Evolutionary conservation across 2,888 invertebrate genomes (phyloP).

Genomic region (Drosophila robusta): DNA sequence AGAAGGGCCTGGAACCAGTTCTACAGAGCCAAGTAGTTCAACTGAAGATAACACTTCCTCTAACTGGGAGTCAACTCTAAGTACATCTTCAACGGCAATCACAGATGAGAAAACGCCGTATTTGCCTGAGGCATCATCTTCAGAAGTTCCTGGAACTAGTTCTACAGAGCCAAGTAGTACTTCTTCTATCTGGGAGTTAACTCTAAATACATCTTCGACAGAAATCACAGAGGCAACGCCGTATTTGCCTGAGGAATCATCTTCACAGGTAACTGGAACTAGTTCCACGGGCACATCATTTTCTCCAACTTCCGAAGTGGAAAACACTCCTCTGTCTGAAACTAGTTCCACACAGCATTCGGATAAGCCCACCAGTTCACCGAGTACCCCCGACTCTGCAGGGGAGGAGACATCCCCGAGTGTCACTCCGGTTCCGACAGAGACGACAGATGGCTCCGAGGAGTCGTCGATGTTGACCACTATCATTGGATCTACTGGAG

Average conservation of each 20-base stretch:
- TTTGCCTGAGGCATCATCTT: background rate
- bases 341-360: no score
- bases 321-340: no score
- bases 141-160: background rate
- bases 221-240: background rate
- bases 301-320: no score
- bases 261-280: background rate
- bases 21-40: background rate
- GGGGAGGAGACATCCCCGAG: no score
- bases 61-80: no score
- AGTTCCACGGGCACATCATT: background rate
- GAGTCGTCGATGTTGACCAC: conserved; percentile 1
- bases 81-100: background rate
- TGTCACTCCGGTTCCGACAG: no score
- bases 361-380: no score
- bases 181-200: no score
- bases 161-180: background rate
- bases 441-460: background rate
- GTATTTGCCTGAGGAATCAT: background rate
- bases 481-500: conserved; percentile 2
- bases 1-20: background rate
- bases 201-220: background rate
- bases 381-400: no score
- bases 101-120: background rate
- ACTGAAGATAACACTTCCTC: background rate